Evolutionary conservation across 2,113 vertebrate species (phyloP), one percentile per base, ranked within the genome.

Genomic region (Monopterus albus): DNA sequence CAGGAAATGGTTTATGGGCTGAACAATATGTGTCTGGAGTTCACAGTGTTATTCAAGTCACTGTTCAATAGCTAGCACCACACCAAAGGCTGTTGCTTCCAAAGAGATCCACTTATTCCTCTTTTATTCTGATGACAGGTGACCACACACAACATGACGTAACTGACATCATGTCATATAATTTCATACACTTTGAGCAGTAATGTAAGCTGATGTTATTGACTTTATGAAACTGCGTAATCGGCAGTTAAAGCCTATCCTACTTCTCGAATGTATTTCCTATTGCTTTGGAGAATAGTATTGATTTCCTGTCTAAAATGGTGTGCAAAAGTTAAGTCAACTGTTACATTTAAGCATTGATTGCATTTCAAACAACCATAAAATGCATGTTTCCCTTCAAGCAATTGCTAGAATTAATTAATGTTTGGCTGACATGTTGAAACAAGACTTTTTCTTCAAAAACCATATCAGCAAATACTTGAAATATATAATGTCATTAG

Each of bases 171-270:
- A 45, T 71, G 81, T 67, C 72, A 53, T 59, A 56, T 40, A 51
- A 59, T 72, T 78, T 78, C 33, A 82, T 61, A 68, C 45, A 55
- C 57, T 40, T 33, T 20, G 26, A 50, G 13, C 59, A 56, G 55
- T 78, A 80, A 87, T 80, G 36, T 72, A 83, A 77, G 51, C 43
- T 73, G 72, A 85, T 35, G 38, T 57, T 53, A 72, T 81, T 72
- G 83, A 84, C 63, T 73, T 55, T 1, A 23, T 23, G 10, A 71
- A 72, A 65, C n/a, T 72, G 53, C n/a, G 1, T 31, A 21, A 59
- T 79, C 77, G 80, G 78, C 73, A 61, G 62, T 55, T 46, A 28
- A 49, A 29, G 28, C 0, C 8, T 74, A 43, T 64, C 72, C 13
- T 72, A 25, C 56, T 49, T 68, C 42, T 65, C 25, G 57, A 40